Conservation (phyloP, 2,888 invertebrate species). For the Diachrysia chrysitis region DNA sequence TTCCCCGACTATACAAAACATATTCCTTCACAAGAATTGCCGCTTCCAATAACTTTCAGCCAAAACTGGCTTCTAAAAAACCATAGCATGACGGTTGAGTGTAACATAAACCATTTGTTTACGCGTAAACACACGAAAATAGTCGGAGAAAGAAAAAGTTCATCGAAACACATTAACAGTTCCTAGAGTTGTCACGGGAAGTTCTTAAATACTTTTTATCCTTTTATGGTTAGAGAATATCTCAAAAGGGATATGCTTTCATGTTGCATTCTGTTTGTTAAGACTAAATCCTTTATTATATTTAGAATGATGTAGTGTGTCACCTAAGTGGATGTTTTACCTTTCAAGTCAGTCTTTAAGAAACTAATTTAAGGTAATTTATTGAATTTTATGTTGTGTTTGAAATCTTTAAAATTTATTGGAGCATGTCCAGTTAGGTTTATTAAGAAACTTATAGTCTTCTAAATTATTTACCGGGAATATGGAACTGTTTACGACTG, state of each 20-base stretch:
- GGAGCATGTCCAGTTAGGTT: not conserved
- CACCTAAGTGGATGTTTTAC: conserved; percentile 27
- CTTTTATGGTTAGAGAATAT: conserved; percentile 49
- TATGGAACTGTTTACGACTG: not conserved
- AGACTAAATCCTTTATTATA: conserved; percentile 45
- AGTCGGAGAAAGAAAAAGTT: conserved; percentile 53
- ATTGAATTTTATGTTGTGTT: conserved; percentile 31
- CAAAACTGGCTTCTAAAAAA: conserved; percentile 31
- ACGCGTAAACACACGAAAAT: conserved; percentile 49
- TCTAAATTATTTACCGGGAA: not conserved
- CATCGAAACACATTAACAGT: conserved; percentile 56
- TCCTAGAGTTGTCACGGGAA: conserved; percentile 56
- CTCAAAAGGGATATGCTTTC: conserved; percentile 52
- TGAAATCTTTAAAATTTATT: conserved; percentile 11
- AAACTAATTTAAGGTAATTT: conserved; percentile 28
- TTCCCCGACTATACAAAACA: not conserved
- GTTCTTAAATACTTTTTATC: conserved; percentile 51
- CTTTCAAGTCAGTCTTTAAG: conserved; percentile 36
- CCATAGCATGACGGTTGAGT: conserved; percentile 22
- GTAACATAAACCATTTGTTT: conserved; percentile 58
- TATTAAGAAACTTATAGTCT: not conserved
- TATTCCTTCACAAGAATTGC: conserved; percentile 11
- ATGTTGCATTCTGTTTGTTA: conserved; percentile 47
- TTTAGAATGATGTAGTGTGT: conserved; percentile 40
- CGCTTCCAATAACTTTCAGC: conserved; percentile 34